phyloP scores from a whole-genome alignment of 2,113 vertebrate genomes.

The Chlorocebus sabaeus region DNA sequence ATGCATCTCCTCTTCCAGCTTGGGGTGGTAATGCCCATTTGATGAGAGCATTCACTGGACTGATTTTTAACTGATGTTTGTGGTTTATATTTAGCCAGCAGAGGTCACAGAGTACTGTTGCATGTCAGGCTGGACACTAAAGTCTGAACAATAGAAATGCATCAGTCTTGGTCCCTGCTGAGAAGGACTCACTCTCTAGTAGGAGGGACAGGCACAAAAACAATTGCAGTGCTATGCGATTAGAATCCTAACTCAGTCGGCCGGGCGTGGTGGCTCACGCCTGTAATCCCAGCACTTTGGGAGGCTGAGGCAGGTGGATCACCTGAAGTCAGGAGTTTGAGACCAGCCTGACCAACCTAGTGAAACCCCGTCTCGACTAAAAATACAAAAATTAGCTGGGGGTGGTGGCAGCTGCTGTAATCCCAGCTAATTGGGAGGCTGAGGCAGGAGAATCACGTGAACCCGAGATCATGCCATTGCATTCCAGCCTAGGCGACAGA shows the following conservation, averaged over 20 bases:
- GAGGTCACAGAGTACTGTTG: neutral
- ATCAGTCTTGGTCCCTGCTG: neutral
- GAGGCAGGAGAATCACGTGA: too few species aligned
- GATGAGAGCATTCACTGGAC: neutral
- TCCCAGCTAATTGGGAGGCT: too few species aligned
- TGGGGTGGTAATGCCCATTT: neutral
- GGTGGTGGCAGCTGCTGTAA: too few species aligned
- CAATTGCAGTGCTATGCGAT: neutral
- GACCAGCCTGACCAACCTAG: too few species aligned
- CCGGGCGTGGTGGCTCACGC: too few species aligned
- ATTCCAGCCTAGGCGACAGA: too few species aligned
- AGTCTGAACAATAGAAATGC: neutral
- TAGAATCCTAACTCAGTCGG: neutral
- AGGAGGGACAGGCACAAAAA: neutral
- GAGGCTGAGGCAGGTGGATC: too few species aligned
- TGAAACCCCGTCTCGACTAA: too few species aligned
- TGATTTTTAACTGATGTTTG: neutral
- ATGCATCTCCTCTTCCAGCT: neutral
- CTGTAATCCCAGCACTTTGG: too few species aligned
- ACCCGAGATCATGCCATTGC: too few species aligned
- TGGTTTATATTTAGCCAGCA: neutral
- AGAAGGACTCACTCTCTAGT: neutral
- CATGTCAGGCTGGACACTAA: neutral
- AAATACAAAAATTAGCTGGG: too few species aligned
- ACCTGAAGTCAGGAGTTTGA: too few species aligned